A percentile compares a stretch with the other conserved stretches of the same genome.
Evolutionary conservation across 1,140 invertebrate species (phyloP).

Genomic region (Andricus grossulariae): DNA sequence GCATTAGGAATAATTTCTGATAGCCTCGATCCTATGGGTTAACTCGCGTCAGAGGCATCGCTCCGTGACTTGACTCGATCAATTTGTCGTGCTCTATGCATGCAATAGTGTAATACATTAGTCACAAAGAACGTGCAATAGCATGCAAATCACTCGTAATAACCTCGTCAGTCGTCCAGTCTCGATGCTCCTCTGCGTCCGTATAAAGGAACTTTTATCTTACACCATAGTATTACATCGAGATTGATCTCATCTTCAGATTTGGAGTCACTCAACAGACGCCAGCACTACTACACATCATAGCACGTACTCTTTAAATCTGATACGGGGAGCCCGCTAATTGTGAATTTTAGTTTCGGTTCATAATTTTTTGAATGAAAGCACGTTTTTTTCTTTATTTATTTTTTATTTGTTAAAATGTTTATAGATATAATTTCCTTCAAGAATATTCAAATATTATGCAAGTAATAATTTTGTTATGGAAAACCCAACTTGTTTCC

Average conservation of each 20-base stretch:
- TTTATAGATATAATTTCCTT: no score
- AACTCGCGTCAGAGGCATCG: conserved; percentile 23
- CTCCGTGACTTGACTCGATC: conserved; percentile 19
- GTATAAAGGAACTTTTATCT: conserved; percentile 20
- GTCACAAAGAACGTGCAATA: conserved; percentile 15
- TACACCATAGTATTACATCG: conserved; percentile 2
- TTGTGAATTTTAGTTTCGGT: no score
- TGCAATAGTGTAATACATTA: background rate
- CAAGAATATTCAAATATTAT: no score
- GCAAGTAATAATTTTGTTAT: no score
- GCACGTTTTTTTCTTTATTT: no score
- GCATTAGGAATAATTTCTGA: background rate
- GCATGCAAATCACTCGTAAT: conserved; percentile 26
- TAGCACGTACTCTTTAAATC: no score
- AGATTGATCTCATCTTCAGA: conserved; percentile 6
- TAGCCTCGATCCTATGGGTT: conserved; percentile 16
- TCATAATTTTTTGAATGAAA: no score
- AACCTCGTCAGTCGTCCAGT: background rate
- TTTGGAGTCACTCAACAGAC: background rate
- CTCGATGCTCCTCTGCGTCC: background rate
- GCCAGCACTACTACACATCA: background rate
- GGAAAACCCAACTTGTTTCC: no score
- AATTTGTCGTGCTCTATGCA: conserved; percentile 12
- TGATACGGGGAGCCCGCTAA: no score
- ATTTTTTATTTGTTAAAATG: no score